Evolutionary conservation across 2,113 vertebrate genomes (phyloP), one percentile per base, ranked within the genome.

Genomic region (Colistium nudipinnis): DNA sequence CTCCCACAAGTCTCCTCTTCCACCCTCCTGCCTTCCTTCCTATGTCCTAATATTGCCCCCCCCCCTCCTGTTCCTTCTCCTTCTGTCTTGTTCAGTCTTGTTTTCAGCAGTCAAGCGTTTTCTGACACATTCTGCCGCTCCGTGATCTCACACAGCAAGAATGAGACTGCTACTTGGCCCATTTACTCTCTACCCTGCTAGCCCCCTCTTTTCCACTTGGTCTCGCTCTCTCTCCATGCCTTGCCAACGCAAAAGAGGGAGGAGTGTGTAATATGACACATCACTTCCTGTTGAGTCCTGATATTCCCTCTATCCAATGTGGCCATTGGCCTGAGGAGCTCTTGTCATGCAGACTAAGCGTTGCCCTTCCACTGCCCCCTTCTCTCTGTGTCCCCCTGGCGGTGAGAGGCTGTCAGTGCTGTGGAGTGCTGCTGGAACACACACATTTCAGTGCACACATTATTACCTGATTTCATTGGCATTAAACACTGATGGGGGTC

Each of bases 251-350:
- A 83, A 78, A 79, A 80, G 70, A 69, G 75, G 85, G 87, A 75
- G 76, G 83, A 81, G 84, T 10, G 44, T 78, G 92, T 83, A 93
- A 93, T 72, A 74, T 30, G 77, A 93, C 85, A 92, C 90, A 79
- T 88, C 86, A 83, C 81, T 90, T 91, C 88, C 90, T 82, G 67
- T 64, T 86, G 76, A 77, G 79, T 86, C 84, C 87, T 85, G 77
- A 87, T 76, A 80, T 80, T 87, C 83, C 87, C 76, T 69, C 52
- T 28, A 39, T 74, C 60, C 75, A 66, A 22, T 62, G 63, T 36
- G 52, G 62, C 63, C 82, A 91, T 89, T 92, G 89, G 90, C 79
- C 36, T 31, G 53, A 43, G 59, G 51, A 55, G 64, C 74, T 82
- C 78, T 88, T 88, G 76, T 89, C 87, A 91, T 92, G 87, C 82